Percentiles rank a stretch among this genome's conserved stretches.
These are phyloP conservation scores for Tuta absoluta DNA, from an alignment of 2,888 invertebrate genomes.

Conservation along the genomic window DNA sequence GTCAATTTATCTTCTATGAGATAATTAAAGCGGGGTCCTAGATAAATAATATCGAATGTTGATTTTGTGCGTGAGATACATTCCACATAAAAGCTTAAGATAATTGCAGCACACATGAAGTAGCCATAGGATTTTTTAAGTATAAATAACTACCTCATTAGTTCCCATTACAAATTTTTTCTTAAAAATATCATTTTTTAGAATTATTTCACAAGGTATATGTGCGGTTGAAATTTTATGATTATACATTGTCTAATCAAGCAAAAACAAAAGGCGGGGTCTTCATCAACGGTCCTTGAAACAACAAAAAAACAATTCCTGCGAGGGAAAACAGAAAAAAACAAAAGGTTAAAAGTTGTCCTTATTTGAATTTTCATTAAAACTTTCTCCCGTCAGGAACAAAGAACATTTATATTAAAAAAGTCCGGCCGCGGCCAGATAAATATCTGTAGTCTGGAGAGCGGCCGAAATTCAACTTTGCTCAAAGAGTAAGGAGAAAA, in stretches of 20 bases:
- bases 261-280: slow-evolving; percentile 41
- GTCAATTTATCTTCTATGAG: slow-evolving; percentile 18
- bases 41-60: slow-evolving; percentile 21
- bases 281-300: slow-evolving; percentile 57
- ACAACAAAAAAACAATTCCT: slow-evolving; percentile 64
- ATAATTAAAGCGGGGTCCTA: slow-evolving; percentile 18
- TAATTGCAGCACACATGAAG: neutral
- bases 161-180: too few species aligned
- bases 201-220: too few species aligned
- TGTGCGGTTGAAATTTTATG: neutral
- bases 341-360: slow-evolving; percentile 75
- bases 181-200: too few species aligned
- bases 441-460: slow-evolving; percentile 81
- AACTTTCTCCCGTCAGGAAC: slow-evolving; percentile 78
- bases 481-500: slow-evolving; percentile 49
- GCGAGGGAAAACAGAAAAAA: slow-evolving; percentile 58
- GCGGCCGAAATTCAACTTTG: slow-evolving; percentile 74
- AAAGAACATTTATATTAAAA: slow-evolving; percentile 82
- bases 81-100: neutral
- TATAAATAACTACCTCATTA: too few species aligned
- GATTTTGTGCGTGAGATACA: neutral
- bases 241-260: slow-evolving; percentile 31
- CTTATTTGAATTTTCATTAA: slow-evolving; percentile 79
- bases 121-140: neutral
- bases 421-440: slow-evolving; percentile 78